Evolutionary conservation across 1,140 invertebrate genomes (phyloP).

Genomic region (Zaprionus kolodkinae): DNA sequence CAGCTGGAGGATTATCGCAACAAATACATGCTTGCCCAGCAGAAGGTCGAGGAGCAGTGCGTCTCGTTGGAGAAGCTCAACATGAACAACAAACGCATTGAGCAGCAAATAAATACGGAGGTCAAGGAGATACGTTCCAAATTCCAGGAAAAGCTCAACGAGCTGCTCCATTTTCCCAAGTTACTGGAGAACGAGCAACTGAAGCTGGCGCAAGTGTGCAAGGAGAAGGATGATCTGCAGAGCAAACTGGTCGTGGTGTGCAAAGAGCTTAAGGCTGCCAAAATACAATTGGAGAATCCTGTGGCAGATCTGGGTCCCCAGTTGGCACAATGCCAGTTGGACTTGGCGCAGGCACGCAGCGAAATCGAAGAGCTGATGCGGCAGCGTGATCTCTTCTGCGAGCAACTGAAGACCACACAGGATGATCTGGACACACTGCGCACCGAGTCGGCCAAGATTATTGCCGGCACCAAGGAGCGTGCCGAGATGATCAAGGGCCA

Average conservation of each 20-base stretch:
- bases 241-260: constrained; percentile 74
- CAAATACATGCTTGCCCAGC: constrained; percentile 89
- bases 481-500: constrained; percentile 87
- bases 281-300: constrained; percentile 55
- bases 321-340: constrained; percentile 72
- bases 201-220: constrained; percentile 89
- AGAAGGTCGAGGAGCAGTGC: constrained; percentile 90
- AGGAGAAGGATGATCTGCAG: constrained; percentile 84
- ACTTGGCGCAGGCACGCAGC: constrained; percentile 57
- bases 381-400: constrained; percentile 78
- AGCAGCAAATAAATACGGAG: constrained; percentile 90
- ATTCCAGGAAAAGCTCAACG: constrained; percentile 91
- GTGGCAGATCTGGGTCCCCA: constrained; percentile 62
- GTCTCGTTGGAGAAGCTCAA: constrained; percentile 90
- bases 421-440: constrained; percentile 88
- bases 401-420: constrained; percentile 85
- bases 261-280: constrained; percentile 74
- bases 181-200: constrained; percentile 89
- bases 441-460: constrained; percentile 89
- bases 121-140: constrained; percentile 90
- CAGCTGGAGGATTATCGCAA: constrained; percentile 90
- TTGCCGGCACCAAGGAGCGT: constrained; percentile 88
- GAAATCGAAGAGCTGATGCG: constrained; percentile 67
- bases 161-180: constrained; percentile 89
- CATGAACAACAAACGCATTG: constrained; percentile 90